phyloP scores from a whole-genome alignment of 2,113 vertebrate species.

The Heptranchias perlo region DNA sequence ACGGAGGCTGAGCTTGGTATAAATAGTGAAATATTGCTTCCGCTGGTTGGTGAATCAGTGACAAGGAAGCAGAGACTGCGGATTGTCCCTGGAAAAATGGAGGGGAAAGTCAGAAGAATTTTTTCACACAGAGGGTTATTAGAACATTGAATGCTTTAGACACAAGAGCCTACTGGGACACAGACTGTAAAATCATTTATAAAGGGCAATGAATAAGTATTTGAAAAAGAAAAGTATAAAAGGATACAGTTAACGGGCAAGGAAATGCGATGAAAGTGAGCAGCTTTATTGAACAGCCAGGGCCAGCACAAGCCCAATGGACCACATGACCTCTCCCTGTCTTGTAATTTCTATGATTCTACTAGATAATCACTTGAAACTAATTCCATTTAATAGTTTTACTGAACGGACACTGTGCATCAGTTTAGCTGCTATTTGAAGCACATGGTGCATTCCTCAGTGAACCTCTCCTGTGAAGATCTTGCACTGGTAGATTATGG shows the following conservation, averaged over 20 bases:
- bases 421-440: background rate
- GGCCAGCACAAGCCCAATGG: background rate
- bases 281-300: background rate
- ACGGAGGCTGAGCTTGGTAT: background rate
- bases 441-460: background rate
- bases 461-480: background rate
- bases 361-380: background rate
- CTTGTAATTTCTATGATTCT: background rate
- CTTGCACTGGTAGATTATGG: background rate
- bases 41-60: background rate
- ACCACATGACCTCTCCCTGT: background rate
- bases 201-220: background rate
- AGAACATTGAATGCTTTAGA: background rate
- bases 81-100: background rate
- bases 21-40: background rate
- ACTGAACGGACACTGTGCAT: background rate
- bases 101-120: background rate
- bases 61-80: background rate
- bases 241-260: background rate
- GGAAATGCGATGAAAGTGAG: background rate
- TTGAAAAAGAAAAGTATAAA: background rate
- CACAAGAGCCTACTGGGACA: background rate
- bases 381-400: background rate
- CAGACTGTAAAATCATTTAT: background rate
- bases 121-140: background rate